Percentiles rank a stretch among this genome's conserved stretches.
Evolutionary conservation across 2,888 invertebrate species (phyloP).

Genomic region (Oxycera nigricornis): DNA sequence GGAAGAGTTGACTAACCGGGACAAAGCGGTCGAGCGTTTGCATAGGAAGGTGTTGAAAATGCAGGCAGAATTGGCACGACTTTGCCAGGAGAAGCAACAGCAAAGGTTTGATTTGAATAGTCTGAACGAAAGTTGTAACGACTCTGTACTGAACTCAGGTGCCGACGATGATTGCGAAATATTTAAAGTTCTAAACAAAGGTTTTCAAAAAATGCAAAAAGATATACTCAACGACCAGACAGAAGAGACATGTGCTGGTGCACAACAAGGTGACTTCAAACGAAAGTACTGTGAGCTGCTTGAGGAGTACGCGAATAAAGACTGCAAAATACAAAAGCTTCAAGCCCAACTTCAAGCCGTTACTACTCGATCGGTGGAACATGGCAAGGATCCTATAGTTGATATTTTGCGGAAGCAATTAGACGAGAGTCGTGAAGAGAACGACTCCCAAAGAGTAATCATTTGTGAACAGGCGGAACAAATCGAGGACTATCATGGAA

Average conservation of each 20-base stretch:
- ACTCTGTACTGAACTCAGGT: slow-evolving; percentile 35
- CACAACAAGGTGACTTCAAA: not conserved
- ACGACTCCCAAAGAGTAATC: slow-evolving; percentile 55
- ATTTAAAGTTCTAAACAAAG: not conserved
- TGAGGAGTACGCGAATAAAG: slow-evolving; percentile 56
- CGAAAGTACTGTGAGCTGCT: slow-evolving; percentile 57
- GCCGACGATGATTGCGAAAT: slow-evolving; percentile 24
- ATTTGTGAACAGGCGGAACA: slow-evolving; percentile 57
- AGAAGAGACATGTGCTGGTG: slow-evolving; percentile 23
- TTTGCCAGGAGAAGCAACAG: slow-evolving; percentile 29
- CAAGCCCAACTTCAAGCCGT: slow-evolving; percentile 12
- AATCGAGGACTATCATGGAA: slow-evolving; percentile 56
- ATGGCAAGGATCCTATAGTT: not conserved
- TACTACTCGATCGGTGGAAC: not conserved
- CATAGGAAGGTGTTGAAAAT: slow-evolving; percentile 44
- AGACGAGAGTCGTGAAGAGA: slow-evolving; percentile 56
- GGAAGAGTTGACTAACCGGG: slow-evolving; percentile 43
- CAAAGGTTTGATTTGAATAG: slow-evolving; percentile 25
- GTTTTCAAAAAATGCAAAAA: slow-evolving; percentile 41
- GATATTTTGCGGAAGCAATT: slow-evolving; percentile 54
- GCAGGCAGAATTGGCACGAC: slow-evolving; percentile 40
- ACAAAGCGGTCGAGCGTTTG: slow-evolving; percentile 42
- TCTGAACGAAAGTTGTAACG: not conserved
- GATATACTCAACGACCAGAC: slow-evolving; percentile 31
- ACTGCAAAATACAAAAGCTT: slow-evolving; percentile 50